Evolutionary conservation across 2,113 vertebrate species (phyloP), one percentile per base, ranked within the genome.

Genomic region (Butorides virescens): DNA sequence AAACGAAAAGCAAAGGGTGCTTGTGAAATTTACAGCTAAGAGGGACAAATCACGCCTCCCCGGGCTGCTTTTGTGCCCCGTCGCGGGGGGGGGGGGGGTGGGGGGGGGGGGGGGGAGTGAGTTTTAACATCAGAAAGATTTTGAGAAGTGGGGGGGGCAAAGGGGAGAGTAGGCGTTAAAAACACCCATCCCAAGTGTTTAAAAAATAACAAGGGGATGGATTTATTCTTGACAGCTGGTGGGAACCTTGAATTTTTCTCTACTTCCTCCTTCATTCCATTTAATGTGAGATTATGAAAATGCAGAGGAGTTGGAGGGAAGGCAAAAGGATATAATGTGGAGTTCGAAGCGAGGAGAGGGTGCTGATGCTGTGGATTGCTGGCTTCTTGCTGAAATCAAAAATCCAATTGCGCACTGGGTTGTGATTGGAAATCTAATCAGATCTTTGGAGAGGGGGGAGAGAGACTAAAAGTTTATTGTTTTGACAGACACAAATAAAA

Each of bases 391-490:
- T 97, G 97, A 97, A 97, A 98, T 96, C 87, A 97, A 97, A 97
- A 97, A 96, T 97, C 97, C 98, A 97, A 97, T 98, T 98, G 98
- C 98, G 99, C 99, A 99, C 99, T 98, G 99, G 98, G 98, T 98
- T 99, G 99, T 99, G 99, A 99, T 98, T 98, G 98, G 99, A 99
- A 99, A 99, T 98, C 98, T 98, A 99, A 99, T 99, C 98, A 98
- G 98, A 98, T 98, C 97, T 96, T 95, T 90, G 98, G 96, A 96
- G 76, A 84, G 86, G 95, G 91, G 93, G 65, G 73, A 86, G 61
- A 95, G 49, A 71, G 66, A 79, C 80, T 80, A 49, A 92, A 96
- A 96, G 80, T 97, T 96, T 94, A 78, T 87, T 71, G 58, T 81
- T 95, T 95, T 91, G 83, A 86, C 15, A 78, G 66, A 29, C 16